Percentiles rank a stretch among this genome's conserved stretches.
Evolutionary conservation across 1,140 invertebrate genomes (phyloP).

Genomic region (Eurosta solidaginis): DNA sequence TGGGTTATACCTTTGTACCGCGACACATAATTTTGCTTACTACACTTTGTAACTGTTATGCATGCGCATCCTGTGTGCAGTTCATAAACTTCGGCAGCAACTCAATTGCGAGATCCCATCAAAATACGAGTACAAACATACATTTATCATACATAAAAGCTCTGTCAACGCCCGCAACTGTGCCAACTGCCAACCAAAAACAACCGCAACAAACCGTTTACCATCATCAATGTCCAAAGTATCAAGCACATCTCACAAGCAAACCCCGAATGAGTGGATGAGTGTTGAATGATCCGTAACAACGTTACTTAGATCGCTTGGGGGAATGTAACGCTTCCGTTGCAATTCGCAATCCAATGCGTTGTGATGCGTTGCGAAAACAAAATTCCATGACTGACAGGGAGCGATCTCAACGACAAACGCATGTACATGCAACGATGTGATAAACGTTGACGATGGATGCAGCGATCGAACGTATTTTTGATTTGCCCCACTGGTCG

Average conservation of each 20-base stretch:
- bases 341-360: constrained; percentile 29
- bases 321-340: constrained; percentile 32
- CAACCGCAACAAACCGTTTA: neutral
- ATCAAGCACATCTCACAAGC: neutral
- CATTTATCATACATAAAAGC: neutral
- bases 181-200: neutral
- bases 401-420: constrained; percentile 9
- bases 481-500: neutral
- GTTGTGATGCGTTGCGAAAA: constrained; percentile 37
- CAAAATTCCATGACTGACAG: constrained; percentile 38
- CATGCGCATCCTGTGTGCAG: constrained; percentile 34
- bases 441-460: neutral
- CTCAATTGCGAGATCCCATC: no score
- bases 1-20: neutral
- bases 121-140: no score
- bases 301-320: constrained; percentile 6
- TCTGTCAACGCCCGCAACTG: neutral
- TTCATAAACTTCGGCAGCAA: constrained; percentile 48
- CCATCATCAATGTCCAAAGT: constrained; percentile 26
- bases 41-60: neutral
- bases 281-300: constrained; percentile 29
- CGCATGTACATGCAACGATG: constrained; percentile 5
- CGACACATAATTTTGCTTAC: neutral
- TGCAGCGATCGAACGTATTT: neutral
- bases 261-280: neutral